These are phyloP conservation scores for Caenorhabditis sulstoni DNA, from an alignment of 2,888 invertebrate species.

Conservation along the genomic window DNA sequence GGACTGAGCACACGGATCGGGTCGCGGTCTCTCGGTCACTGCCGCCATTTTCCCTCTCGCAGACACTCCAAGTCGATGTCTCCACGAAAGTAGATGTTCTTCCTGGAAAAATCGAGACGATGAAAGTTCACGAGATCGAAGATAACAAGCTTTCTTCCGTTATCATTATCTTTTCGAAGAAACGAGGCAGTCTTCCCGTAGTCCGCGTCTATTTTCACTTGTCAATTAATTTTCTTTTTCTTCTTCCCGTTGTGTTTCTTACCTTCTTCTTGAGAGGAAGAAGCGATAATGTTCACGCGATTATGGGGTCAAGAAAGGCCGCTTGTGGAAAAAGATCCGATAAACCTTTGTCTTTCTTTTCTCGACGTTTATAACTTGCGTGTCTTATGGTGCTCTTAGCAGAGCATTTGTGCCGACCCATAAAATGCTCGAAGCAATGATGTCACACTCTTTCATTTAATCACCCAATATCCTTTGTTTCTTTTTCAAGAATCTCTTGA, in stretches of 20 bases:
- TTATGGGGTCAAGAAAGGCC: conserved; percentile 18
- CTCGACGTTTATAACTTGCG: too few relatives aligned
- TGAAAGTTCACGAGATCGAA: conserved; percentile 59
- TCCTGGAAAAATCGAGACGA: conserved; percentile 83
- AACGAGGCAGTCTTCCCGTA: conserved; percentile 3
- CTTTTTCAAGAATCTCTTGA: background rate
- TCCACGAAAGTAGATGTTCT: conserved; percentile 85
- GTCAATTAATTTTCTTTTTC: conserved; percentile 16
- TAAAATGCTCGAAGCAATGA: too few relatives aligned
- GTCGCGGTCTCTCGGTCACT: conserved; percentile 71
- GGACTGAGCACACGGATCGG: conserved; percentile 77
- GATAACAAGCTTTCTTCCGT: conserved; percentile 41
- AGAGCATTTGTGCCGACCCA: too few relatives aligned
- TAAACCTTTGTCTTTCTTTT: too few relatives aligned
- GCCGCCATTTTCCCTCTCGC: conserved; percentile 57
- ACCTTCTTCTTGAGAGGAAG: conserved; percentile 16
- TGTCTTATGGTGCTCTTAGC: too few relatives aligned
- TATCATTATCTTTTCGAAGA: conserved; percentile 9
- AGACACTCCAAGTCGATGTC: conserved; percentile 67
- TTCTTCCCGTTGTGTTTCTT: conserved; percentile 7
- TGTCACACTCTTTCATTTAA: background rate
- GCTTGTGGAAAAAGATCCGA: background rate
- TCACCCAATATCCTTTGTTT: background rate
- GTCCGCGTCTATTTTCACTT: conserved; percentile 22
- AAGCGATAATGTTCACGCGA: background rate